phyloP scores from a whole-genome alignment of 2,797 vertebrate genomes.

The Eurystomus glaucurus region DNA sequence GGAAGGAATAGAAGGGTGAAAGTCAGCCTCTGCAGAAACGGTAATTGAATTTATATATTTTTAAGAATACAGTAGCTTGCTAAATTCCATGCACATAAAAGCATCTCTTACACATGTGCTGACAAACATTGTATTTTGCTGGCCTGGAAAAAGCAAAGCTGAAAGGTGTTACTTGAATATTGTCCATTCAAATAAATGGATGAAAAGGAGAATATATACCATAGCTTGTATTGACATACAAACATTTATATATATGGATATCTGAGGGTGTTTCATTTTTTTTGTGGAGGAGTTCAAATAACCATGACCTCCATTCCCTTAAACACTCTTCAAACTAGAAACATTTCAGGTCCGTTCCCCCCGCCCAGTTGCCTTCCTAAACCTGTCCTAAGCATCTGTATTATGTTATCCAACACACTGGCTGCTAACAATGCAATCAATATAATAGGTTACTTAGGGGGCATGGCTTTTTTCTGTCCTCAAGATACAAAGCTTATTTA shows the following conservation, averaged over 20 bases:
- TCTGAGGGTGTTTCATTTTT: conserved; percentile 72
- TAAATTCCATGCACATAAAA: background rate
- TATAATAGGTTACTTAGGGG: conserved; percentile 54
- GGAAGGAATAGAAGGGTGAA: background rate
- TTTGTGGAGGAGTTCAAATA: conserved; percentile 28
- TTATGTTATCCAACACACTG: conserved; percentile 70
- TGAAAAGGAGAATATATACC: conserved; percentile 37
- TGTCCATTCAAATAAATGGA: conserved; percentile 47
- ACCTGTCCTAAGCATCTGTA: conserved; percentile 69
- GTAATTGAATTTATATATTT: background rate
- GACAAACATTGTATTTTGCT: background rate
- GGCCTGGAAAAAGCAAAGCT: background rate
- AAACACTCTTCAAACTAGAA: conserved; percentile 35
- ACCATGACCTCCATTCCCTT: conserved; percentile 36
- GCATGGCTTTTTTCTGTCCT: background rate
- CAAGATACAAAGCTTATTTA: conserved; percentile 24
- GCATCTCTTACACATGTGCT: background rate
- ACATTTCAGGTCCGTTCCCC: background rate
- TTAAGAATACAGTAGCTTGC: background rate
- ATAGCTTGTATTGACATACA: conserved; percentile 24
- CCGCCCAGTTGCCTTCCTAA: conserved; percentile 1
- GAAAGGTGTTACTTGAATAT: background rate
- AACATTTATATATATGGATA: conserved; percentile 33
- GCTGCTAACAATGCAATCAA: conserved; percentile 70
- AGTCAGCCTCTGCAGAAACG: background rate